Conservation (phyloP, 1,140 invertebrate genomes). For the Ostrea denselamellosa region DNA sequence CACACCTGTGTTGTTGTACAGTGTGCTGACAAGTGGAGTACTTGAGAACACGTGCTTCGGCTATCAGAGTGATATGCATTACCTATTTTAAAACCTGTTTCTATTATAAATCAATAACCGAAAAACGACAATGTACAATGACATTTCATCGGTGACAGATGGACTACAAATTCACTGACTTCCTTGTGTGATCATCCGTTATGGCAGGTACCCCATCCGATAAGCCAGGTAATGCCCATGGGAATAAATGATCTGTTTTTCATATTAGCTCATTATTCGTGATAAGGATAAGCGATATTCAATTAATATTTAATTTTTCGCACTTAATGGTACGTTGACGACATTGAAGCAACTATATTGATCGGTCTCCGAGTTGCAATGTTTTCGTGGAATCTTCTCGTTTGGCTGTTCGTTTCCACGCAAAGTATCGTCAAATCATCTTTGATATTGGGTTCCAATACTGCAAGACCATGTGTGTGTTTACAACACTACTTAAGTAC, state of each 20-base stretch:
- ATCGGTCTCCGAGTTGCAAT: background rate
- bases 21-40: background rate
- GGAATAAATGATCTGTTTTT: background rate
- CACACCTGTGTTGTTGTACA: background rate
- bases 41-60: conserved; percentile 10
- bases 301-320: conserved; percentile 7
- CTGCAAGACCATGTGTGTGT: conserved; percentile 25
- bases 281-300: conserved; percentile 23
- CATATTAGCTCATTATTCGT: background rate
- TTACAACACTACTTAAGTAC: conserved; percentile 6
- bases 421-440: background rate
- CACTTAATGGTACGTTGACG: background rate
- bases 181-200: background rate
- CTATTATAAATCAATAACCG: background rate
- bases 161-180: background rate
- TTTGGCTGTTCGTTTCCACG: background rate
- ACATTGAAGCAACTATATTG: background rate
- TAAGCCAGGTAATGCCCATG: conserved; percentile 1
- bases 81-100: background rate
- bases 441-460: background rate
- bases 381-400: background rate
- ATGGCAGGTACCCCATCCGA: background rate
- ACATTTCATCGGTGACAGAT: background rate
- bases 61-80: background rate
- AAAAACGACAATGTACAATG: background rate